Conservation (phyloP, 2,888 invertebrate genomes). For the Euplexia lucipara region DNA sequence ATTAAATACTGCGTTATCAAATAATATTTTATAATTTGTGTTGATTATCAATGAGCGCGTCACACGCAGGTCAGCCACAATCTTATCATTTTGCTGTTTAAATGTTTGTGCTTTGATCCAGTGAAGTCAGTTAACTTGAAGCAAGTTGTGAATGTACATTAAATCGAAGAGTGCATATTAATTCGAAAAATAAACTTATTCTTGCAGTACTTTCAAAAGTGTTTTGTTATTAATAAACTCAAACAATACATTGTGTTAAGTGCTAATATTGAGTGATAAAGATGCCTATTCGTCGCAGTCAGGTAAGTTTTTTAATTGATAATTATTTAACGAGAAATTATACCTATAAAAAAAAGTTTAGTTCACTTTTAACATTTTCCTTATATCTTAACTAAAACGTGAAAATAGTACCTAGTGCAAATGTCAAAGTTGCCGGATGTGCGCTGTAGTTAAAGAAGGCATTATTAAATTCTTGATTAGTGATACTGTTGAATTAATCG, state of each 20-base stretch:
- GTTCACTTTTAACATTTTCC: too few relatives aligned
- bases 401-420: background rate
- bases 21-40: constrained; percentile 84
- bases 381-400: background rate
- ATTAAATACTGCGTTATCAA: constrained; percentile 81
- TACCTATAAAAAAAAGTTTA: background rate
- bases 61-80: constrained; percentile 84
- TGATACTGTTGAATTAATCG: background rate
- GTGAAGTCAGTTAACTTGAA: constrained; percentile 87
- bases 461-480: constrained; percentile 5
- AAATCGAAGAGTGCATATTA: constrained; percentile 69
- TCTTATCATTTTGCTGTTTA: constrained; percentile 88
- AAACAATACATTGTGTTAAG: constrained; percentile 57
- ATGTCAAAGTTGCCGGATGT: constrained; percentile 1
- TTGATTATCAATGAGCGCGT: constrained; percentile 85
- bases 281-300: constrained; percentile 88
- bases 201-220: constrained; percentile 55
- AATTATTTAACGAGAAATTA: background rate
- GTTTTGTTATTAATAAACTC: constrained; percentile 56
- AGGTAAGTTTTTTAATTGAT: constrained; percentile 74
- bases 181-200: constrained; percentile 39
- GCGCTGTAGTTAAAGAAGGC: background rate
- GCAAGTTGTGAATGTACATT: constrained; percentile 78
- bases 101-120: constrained; percentile 88
- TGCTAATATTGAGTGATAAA: constrained; percentile 68